Evolutionary conservation across 2,113 vertebrate species (phyloP), one percentile per base, ranked within the genome.

Genomic region (Puma concolor): DNA sequence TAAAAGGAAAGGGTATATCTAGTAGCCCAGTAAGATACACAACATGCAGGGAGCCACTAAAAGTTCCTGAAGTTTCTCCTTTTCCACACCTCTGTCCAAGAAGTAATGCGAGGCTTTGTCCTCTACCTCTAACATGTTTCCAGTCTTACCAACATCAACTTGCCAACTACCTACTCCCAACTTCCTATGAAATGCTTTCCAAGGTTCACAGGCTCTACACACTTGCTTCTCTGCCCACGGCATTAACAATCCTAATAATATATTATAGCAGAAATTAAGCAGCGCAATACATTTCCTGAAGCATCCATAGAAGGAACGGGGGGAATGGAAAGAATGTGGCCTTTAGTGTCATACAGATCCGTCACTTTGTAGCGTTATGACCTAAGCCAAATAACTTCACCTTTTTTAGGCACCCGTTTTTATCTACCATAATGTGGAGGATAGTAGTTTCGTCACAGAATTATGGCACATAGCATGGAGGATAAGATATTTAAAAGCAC

Each of bases 231-330:
- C 95, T 72, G 44, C 41, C 94, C 48, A 50, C 60, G 8, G 71
- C 5, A 91, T 66, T 91, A 88, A 88, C 8, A 27, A 52, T 94
- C 29, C 54, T 57, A 90, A 85, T 82, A 36, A 76, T 86, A 41
- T 13, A 88, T 84, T 57, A 81, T 25, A 87, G 71, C 25, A 88
- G 48, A 91, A 90, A 94, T 79, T 77, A 89, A 94, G 64, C 60
- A 67, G 41, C 41, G 60, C 13, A 94, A 33, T 77, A 38, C 33
- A 81, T 67, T 91, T 96, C 85, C 77, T 77, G 76, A 91, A 82
- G 76, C 2, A 4, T 84, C 74, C 74, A 66, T 57, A 91, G 36
- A 72, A 48, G 66, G 74, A 60, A 92, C 57, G 0, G 9, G 9
- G 3, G 2, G 14, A 57, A 79, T 84, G 31, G 74, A 92, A 95